Evolutionary conservation across 2,888 invertebrate genomes (phyloP).

Genomic region (Choreutis nemorana): DNA sequence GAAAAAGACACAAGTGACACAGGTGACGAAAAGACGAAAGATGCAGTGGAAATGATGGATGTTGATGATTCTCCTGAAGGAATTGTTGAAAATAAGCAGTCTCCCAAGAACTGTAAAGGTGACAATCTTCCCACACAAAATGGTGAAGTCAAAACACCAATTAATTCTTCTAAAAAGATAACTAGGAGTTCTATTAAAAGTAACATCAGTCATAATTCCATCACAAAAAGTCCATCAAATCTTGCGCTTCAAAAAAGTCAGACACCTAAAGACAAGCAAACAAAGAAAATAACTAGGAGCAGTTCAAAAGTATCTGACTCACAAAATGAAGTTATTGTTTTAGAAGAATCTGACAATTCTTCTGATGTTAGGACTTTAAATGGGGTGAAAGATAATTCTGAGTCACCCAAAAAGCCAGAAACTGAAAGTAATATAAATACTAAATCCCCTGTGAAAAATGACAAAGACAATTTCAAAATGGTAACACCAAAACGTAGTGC

Average conservation of each 20-base stretch:
- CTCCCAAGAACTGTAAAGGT: no score
- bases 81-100: constrained; percentile 8
- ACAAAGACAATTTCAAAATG: background rate
- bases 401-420: constrained; percentile 3
- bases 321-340: constrained; percentile 8
- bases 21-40: constrained; percentile 7
- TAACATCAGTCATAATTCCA: no score
- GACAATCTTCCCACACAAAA: no score
- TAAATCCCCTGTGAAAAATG: background rate
- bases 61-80: constrained; percentile 20
- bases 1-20: constrained; percentile 8
- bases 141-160: no score
- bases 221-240: no score
- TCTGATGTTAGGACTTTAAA: constrained; percentile 6
- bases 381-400: background rate
- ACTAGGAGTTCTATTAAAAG: no score
- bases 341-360: constrained; percentile 14
- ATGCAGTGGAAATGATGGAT: constrained; percentile 27
- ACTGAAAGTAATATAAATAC: constrained; percentile 4
- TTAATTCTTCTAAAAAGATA: no score
- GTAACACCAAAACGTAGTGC: constrained; percentile 32
- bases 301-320: no score
- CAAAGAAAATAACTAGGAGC: no score
- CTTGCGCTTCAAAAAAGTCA: no score
- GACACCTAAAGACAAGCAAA: no score